Conservation (phyloP, 1,140 invertebrate genomes). For the Drusus annulatus region DNA sequence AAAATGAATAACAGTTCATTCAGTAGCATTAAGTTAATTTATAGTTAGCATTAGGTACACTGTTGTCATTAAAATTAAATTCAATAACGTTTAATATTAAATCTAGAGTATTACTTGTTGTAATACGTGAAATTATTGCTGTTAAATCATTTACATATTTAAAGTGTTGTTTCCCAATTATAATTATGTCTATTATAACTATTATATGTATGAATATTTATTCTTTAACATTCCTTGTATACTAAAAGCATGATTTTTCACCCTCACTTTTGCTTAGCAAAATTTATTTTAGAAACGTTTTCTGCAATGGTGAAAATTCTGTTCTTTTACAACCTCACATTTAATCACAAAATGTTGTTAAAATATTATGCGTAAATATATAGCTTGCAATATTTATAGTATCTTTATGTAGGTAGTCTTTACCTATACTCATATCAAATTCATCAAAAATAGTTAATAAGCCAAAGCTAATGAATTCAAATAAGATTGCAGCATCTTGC, state of each 20-base stretch:
- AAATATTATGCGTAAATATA: slow-evolving; percentile 26
- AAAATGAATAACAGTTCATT: slow-evolving; percentile 28
- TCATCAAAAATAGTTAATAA: neutral
- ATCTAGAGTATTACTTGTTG: neutral
- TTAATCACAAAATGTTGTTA: neutral
- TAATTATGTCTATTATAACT: slow-evolving; percentile 22
- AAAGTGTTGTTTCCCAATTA: slow-evolving; percentile 10
- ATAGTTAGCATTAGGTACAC: slow-evolving; percentile 42
- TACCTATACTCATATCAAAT: slow-evolving; percentile 6
- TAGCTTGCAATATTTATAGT: slow-evolving; percentile 20
- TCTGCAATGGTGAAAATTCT: neutral
- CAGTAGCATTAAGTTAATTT: slow-evolving; percentile 11
- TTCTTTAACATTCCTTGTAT: slow-evolving; percentile 30
- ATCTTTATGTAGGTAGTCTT: neutral
- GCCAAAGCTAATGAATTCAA: neutral
- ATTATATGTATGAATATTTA: slow-evolving; percentile 18
- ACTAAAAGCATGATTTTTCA: slow-evolving; percentile 9
- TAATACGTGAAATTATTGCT: slow-evolving; percentile 10
- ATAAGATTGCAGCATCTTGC: slow-evolving; percentile 52
- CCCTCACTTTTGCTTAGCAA: neutral
- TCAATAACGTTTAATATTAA: slow-evolving; percentile 7
- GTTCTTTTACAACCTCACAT: neutral
- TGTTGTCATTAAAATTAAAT: slow-evolving; percentile 31
- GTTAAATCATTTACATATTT: slow-evolving; percentile 19
- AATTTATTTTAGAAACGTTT: neutral